Conservation (phyloP, 2,113 vertebrate genomes). For the Leptobrachium leishanense region DNA sequence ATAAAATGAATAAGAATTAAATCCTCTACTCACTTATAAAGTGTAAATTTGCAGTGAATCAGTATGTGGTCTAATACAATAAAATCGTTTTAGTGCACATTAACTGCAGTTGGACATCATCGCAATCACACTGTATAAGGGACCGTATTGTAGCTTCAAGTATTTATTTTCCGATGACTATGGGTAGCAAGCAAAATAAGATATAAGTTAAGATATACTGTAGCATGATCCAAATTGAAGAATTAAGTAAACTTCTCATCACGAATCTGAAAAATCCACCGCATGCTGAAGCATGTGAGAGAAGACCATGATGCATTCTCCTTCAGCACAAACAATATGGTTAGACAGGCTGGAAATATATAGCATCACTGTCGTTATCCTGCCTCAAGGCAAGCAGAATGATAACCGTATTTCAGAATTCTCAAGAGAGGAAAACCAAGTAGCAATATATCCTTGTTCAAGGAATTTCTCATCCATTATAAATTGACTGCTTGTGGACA, state of each 20-base stretch:
- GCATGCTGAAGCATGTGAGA: not conserved
- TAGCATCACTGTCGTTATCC: conserved; percentile 43
- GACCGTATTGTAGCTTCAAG: not conserved
- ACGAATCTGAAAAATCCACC: not conserved
- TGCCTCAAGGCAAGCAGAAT: conserved; percentile 36
- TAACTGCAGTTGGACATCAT: too few species aligned
- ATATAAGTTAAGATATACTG: not conserved
- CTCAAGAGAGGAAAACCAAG: conserved; percentile 30
- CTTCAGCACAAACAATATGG: conserved; percentile 8
- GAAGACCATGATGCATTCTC: not conserved
- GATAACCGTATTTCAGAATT: conserved; percentile 38
- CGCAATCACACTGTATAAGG: too few species aligned
- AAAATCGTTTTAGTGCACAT: too few species aligned
- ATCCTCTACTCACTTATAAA: too few species aligned
- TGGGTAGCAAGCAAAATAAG: not conserved
- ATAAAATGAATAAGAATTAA: too few species aligned
- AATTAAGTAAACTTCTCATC: not conserved
- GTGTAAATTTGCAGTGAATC: too few species aligned
- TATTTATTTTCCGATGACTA: not conserved
- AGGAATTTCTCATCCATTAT: conserved; percentile 45
- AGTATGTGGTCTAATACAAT: too few species aligned
- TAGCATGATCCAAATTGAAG: not conserved
- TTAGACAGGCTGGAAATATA: conserved; percentile 38
- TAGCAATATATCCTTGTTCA: conserved; percentile 39
- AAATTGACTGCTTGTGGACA: conserved; percentile 32